Conservation (phyloP, 2,797 vertebrate species). For the Knipowitschia caucasica region DNA sequence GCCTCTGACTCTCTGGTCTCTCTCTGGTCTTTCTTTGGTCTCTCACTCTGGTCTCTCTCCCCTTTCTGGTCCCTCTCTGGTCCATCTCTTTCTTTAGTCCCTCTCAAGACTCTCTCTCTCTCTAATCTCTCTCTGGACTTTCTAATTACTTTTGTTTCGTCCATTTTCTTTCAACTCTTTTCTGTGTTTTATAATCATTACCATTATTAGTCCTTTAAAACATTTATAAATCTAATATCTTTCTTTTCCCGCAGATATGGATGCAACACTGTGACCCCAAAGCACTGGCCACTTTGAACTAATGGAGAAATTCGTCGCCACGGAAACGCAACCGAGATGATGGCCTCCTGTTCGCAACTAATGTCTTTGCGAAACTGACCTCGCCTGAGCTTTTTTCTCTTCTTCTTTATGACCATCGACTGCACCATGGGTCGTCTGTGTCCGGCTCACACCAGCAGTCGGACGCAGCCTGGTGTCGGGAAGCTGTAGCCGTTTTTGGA, state of each 20-base stretch:
- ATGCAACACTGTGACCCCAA: conserved; percentile 31
- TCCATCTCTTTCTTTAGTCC: too few species aligned
- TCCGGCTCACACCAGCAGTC: conserved; percentile 59
- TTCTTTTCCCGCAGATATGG: conserved; percentile 58
- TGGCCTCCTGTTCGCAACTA: conserved; percentile 25
- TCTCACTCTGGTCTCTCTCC: too few species aligned
- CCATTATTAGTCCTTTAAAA: too few species aligned
- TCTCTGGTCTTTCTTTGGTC: too few species aligned
- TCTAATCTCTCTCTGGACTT: too few species aligned
- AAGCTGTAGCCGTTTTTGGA: conserved; percentile 59
- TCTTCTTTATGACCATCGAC: conserved; percentile 8
- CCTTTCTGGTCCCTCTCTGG: too few species aligned
- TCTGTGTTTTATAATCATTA: too few species aligned
- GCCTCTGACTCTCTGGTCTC: too few species aligned
- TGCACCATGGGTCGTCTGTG: conserved; percentile 63
- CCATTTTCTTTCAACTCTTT: too few species aligned
- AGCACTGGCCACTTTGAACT: conserved; percentile 11
- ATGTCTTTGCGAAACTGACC: not conserved
- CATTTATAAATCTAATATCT: too few species aligned
- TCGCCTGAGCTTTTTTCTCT: conserved; percentile 2
- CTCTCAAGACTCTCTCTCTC: too few species aligned
- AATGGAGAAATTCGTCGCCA: conserved; percentile 20
- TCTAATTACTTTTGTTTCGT: too few species aligned
- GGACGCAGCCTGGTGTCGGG: conserved; percentile 56
- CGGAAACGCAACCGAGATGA: conserved; percentile 15